Percentiles rank a stretch among this genome's conserved stretches.
phyloP scores from a whole-genome alignment of 2,797 vertebrate genomes.

The Halcyon smyrnensis region DNA sequence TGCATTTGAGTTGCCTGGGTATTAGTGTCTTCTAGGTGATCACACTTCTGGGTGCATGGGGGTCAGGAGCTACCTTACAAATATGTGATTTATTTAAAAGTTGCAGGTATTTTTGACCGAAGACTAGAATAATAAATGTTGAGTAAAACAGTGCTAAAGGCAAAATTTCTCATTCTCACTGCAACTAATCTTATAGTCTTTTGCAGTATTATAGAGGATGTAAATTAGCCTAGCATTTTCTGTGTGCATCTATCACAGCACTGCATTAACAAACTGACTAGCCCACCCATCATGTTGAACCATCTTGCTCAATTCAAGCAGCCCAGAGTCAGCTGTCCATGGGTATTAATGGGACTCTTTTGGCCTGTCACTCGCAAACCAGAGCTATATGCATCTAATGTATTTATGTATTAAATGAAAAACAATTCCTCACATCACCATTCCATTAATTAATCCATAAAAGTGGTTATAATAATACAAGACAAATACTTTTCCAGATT shows the following conservation, averaged over 20 bases:
- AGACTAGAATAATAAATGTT: background rate
- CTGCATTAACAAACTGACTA: background rate
- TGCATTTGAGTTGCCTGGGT: background rate
- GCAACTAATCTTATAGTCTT: background rate
- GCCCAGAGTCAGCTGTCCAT: background rate
- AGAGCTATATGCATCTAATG: background rate
- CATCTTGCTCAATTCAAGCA: background rate
- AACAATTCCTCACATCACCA: background rate
- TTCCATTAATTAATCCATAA: slow-evolving; percentile 35
- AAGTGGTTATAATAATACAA: slow-evolving; percentile 23
- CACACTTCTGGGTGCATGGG: background rate
- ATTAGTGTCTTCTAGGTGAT: background rate
- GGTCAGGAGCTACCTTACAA: background rate
- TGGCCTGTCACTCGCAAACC: background rate
- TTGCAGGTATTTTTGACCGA: background rate
- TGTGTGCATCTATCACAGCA: background rate
- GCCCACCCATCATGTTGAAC: background rate
- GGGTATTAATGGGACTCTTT: background rate
- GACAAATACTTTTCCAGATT: slow-evolving; percentile 42
- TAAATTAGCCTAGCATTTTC: slow-evolving; percentile 2
- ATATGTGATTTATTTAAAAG: background rate
- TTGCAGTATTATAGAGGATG: background rate
- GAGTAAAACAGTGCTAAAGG: background rate
- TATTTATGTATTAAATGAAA: slow-evolving; percentile 17
- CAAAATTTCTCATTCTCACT: background rate